Conservation (phyloP, 2,113 vertebrate genomes). For the Tautogolabrus adspersus region DNA sequence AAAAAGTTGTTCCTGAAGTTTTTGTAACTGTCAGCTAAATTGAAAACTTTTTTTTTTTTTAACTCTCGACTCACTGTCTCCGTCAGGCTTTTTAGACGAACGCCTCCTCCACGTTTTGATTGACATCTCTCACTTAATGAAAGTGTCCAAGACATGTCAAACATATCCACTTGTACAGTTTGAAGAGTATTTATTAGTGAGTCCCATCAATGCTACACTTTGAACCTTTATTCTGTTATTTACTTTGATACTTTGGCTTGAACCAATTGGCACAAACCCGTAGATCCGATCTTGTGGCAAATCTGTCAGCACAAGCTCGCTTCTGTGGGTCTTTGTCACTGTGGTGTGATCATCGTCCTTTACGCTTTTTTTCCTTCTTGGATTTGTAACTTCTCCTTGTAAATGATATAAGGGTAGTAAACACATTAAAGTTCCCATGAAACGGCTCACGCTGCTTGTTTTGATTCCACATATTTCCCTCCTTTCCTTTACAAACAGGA, state of each 20-base stretch:
- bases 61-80: not conserved
- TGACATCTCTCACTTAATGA: slow-evolving; percentile 1
- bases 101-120: not conserved
- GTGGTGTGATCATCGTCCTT: slow-evolving; percentile 84
- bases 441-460: not conserved
- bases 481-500: not conserved
- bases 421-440: not conserved
- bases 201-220: not conserved
- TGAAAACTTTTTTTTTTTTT: not conserved
- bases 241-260: slow-evolving; percentile 73
- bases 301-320: slow-evolving; percentile 95
- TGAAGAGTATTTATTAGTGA: not conserved
- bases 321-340: slow-evolving; percentile 99
- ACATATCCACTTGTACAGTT: not conserved
- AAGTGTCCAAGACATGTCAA: not conserved
- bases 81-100: not conserved
- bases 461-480: not conserved
- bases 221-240: slow-evolving; percentile 3
- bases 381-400: slow-evolving; percentile 1
- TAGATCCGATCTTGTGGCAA: slow-evolving; percentile 99
- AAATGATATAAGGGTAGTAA: not conserved
- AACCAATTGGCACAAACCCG: slow-evolving; percentile 98
- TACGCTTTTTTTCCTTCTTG: slow-evolving; percentile 9
- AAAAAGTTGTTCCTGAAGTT: slow-evolving; percentile 24
- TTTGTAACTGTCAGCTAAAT: slow-evolving; percentile 16